Percentiles rank a stretch among this genome's conserved stretches.
These are phyloP conservation scores for Oostethus manadensis DNA, from an alignment of 2,113 vertebrate species.

Conservation along the genomic window DNA sequence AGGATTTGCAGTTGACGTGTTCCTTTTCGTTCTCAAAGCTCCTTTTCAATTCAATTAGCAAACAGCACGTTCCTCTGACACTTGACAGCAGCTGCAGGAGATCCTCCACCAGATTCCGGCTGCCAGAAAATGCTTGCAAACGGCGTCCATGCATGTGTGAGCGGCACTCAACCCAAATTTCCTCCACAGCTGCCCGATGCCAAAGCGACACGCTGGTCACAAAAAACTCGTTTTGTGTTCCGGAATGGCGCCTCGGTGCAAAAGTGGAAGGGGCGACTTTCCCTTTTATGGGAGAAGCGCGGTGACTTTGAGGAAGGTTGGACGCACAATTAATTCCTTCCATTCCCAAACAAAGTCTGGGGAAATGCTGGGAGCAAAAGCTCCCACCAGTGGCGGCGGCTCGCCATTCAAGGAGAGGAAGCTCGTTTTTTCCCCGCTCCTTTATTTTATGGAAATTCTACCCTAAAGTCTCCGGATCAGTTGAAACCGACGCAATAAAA, in stretches of 20 bases:
- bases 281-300: not conserved
- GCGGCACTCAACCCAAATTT: slow-evolving; percentile 32
- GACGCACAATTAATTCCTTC: slow-evolving; percentile 4
- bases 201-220: slow-evolving; percentile 18
- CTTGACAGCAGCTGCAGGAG: slow-evolving; percentile 15
- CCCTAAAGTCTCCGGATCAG: too few species aligned
- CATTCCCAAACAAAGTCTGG: too few species aligned
- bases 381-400: not conserved
- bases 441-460: too few species aligned
- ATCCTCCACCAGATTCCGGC: too few species aligned
- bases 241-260: slow-evolving; percentile 26
- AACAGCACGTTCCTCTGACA: slow-evolving; percentile 5
- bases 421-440: too few species aligned
- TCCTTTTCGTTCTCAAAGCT: slow-evolving; percentile 52
- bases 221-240: slow-evolving; percentile 36
- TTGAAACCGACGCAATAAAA: too few species aligned
- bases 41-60: slow-evolving; percentile 44
- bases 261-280: slow-evolving; percentile 2
- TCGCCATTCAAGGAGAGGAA: too few species aligned
- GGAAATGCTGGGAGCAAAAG: too few species aligned
- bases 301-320: not conserved
- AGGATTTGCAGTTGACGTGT: slow-evolving; percentile 50
- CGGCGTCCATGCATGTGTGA: slow-evolving; percentile 2
- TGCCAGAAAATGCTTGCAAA: too few species aligned
- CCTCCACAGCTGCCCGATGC: slow-evolving; percentile 20